These are phyloP conservation scores for Pelobates cultripes DNA, from an alignment of 2,797 vertebrate species.

Conservation along the genomic window DNA sequence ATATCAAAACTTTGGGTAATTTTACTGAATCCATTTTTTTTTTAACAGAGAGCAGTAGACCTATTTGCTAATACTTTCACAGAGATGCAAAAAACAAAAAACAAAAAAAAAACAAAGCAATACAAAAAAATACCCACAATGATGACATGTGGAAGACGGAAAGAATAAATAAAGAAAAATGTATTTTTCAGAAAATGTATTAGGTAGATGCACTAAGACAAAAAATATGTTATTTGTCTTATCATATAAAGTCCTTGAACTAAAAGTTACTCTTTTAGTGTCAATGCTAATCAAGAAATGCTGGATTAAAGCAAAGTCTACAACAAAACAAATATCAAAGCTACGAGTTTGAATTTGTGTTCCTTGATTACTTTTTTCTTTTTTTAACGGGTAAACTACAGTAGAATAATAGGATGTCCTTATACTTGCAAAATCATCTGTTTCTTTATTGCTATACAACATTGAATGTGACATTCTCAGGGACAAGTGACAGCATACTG, in stretches of 20 bases:
- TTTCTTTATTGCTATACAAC: conserved; percentile 34
- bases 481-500: conserved; percentile 37
- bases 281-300: conserved; percentile 36
- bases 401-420: conserved; percentile 29
- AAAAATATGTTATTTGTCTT: not conserved
- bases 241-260: not conserved
- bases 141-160: no score
- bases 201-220: not conserved
- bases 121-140: not conserved
- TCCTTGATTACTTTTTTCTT: conserved; percentile 21
- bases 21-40: no score
- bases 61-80: no score
- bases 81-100: no score
- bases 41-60: no score
- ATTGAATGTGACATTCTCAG: conserved; percentile 46
- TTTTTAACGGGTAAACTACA: not conserved
- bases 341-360: conserved; percentile 7
- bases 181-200: not conserved
- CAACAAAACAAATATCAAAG: not conserved
- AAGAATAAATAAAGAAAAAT: not conserved
- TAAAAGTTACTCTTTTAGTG: conserved; percentile 13
- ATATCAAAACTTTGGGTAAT: no score
- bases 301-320: not conserved
- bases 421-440: conserved; percentile 41
- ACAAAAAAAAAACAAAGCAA: not conserved